Conservation (phyloP, 1,140 invertebrate species). For the Plutomurus gul region DNA sequence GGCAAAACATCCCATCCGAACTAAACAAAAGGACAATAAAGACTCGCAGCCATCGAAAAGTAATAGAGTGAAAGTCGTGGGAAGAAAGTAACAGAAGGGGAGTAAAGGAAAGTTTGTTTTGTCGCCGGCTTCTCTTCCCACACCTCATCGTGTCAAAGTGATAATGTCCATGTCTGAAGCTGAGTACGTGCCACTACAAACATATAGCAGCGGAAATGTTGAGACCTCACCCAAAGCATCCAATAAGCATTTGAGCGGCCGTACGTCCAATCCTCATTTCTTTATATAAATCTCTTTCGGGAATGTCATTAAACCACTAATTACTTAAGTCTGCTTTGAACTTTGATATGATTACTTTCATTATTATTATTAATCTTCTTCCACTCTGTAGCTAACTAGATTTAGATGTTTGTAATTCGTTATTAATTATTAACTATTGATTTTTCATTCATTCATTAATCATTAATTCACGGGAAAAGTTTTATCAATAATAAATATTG, state of each 20-base stretch:
- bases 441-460: not conserved
- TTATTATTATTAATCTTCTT: too few relatives aligned
- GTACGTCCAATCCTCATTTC: conserved; percentile 14
- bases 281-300: conserved; percentile 2
- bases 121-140: not conserved
- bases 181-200: conserved; percentile 20
- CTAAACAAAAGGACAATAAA: not conserved
- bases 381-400: too few relatives aligned
- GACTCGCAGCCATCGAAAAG: not conserved
- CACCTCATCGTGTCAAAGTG: not conserved
- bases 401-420: too few relatives aligned
- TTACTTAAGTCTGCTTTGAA: not conserved
- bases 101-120: not conserved
- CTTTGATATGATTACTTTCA: not conserved
- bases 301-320: not conserved
- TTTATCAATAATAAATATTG: not conserved
- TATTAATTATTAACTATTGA: not conserved
- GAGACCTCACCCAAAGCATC: not conserved
- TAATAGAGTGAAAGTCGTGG: not conserved
- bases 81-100: not conserved
- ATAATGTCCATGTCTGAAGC: conserved; percentile 19
- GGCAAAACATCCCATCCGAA: too few relatives aligned
- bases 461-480: not conserved
- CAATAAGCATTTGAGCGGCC: conserved; percentile 11
- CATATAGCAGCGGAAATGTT: conserved; percentile 8